These are phyloP conservation scores for Rhincodon typus DNA, from an alignment of 2,797 vertebrate species.

Conservation along the genomic window DNA sequence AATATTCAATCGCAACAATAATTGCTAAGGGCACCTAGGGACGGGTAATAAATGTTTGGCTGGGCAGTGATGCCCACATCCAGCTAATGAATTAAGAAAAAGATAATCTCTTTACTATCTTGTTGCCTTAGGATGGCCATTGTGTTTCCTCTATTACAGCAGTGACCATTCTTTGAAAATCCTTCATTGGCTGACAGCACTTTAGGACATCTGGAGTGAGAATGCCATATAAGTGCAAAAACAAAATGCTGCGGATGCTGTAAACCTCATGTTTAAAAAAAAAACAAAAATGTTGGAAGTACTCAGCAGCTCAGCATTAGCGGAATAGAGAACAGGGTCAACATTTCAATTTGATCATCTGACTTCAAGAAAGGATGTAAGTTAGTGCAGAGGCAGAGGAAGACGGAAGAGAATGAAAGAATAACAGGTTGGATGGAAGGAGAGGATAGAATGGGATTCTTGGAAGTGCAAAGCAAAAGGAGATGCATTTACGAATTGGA, in stretches of 20 bases:
- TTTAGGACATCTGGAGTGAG: not conserved
- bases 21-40: too few species aligned
- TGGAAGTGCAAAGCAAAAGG: not conserved
- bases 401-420: not conserved
- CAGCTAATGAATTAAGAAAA: too few species aligned
- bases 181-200: not conserved
- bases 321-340: not conserved
- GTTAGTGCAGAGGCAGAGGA: not conserved
- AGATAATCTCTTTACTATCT: not conserved
- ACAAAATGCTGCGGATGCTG: not conserved
- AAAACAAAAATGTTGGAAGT: not conserved
- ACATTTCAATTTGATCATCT: not conserved
- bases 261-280: not conserved
- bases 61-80: too few species aligned
- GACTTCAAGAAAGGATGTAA: not conserved
- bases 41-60: too few species aligned
- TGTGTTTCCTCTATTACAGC: not conserved
- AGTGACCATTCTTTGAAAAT: not conserved
- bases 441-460: too few species aligned
- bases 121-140: not conserved
- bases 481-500: too few species aligned
- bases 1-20: not conserved
- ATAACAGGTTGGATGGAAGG: not conserved
- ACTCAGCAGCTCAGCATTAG: not conserved
- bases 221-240: not conserved